phyloP scores from a whole-genome alignment of 2,113 vertebrate species.

The Neolamprologus sp. region DNA sequence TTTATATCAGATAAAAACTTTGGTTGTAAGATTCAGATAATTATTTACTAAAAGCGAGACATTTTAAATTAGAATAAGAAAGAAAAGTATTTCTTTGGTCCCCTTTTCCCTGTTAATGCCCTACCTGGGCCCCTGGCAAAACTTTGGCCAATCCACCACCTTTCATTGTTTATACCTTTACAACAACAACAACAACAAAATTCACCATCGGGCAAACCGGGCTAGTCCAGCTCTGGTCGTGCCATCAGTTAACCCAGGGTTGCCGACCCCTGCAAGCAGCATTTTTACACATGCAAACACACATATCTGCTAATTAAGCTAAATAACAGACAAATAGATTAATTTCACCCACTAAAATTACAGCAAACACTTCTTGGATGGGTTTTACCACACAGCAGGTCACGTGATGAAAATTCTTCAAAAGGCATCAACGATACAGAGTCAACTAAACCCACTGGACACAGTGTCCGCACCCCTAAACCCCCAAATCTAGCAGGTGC shows the following conservation, averaged over 20 bases:
- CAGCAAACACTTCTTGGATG: neutral
- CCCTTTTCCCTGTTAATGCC: neutral
- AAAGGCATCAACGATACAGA: neutral
- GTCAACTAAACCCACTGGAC: neutral
- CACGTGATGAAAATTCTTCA: neutral
- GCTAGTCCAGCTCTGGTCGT: neutral
- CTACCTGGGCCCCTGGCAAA: neutral
- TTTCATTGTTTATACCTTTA: neutral
- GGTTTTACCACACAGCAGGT: neutral
- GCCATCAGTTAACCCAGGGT: neutral
- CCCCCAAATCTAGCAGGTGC: neutral
- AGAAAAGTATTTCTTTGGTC: fast-evolving
- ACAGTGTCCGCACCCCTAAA: neutral
- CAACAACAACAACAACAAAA: neutral
- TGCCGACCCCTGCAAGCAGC: neutral
- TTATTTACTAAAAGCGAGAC: neutral
- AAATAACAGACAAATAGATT: fast-evolving
- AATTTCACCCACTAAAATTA: neutral
- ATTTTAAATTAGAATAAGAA: neutral
- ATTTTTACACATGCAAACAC: neutral
- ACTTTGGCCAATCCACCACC: neutral
- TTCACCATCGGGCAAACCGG: neutral
- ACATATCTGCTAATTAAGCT: neutral
- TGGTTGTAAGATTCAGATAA: too few species aligned
- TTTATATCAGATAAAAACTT: too few species aligned